Percentiles rank a stretch among this genome's conserved stretches.
Evolutionary conservation across 2,113 vertebrate genomes (phyloP).

Genomic region (Sinosuthora webbiana): DNA sequence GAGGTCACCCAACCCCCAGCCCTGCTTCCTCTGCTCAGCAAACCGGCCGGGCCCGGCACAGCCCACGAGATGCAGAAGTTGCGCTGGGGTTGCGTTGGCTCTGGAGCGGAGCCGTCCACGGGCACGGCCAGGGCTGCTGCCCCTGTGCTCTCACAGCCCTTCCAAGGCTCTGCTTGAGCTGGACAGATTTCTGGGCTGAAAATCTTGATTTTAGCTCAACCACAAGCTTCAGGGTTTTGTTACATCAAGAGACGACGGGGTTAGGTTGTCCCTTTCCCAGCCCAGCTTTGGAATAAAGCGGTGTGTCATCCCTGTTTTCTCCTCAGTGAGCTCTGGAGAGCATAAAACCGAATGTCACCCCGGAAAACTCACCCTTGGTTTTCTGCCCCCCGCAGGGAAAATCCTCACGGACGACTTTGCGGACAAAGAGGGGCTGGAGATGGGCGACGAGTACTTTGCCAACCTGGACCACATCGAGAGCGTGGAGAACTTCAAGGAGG

Average conservation of each 20-base stretch:
- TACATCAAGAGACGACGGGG: fast-evolving
- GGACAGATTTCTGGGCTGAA: no score
- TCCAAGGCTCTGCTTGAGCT: background rate
- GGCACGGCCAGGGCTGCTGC: background rate
- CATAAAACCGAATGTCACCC: fast-evolving
- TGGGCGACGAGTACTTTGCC: slow-evolving; percentile 97
- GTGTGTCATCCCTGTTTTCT: fast-evolving
- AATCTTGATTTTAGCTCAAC: background rate
- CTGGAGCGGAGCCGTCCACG: fast-evolving
- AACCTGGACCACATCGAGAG: slow-evolving; percentile 98
- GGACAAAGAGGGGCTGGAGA: slow-evolving; percentile 95
- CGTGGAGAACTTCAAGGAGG: slow-evolving; percentile 98
- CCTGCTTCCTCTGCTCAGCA: background rate
- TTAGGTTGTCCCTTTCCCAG: fast-evolving
- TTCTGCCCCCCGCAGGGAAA: slow-evolving; percentile 77
- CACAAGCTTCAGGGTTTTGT: background rate
- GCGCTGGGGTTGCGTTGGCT: fast-evolving
- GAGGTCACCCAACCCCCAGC: background rate
- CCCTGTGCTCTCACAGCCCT: background rate
- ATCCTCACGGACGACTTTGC: slow-evolving; percentile 97
- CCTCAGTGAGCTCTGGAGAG: fast-evolving
- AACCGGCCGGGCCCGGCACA: background rate
- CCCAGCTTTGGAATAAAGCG: background rate
- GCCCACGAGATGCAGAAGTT: background rate
- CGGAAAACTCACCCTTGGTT: fast-evolving